Base-by-base conservation (phyloP, 2,888 invertebrate genomes). In the Syrista parreyssii region DNA sequence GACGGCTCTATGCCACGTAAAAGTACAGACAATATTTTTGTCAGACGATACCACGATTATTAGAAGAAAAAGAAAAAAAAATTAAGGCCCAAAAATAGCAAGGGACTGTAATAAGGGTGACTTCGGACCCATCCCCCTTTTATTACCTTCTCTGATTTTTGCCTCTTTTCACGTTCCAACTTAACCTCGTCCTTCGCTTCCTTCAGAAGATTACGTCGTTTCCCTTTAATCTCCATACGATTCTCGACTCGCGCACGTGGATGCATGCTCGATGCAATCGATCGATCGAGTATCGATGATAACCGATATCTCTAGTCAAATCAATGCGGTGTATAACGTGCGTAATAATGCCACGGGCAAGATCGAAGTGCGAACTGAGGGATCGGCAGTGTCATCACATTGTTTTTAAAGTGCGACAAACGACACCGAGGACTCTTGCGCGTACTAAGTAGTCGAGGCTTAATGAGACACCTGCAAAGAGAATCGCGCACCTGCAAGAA, bases 111-210 rank as follows among this genome's bases (percentile, higher is more conserved):
- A 55, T 9, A 23, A 55, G 23, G 23, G 23, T 23, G 40, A 6
- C 12, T 36, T 36, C 36, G 36, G 12, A 30, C 68, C 15, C 68
- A 68, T 23, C 12, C 15, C 72, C 76, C 34, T 4, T 31, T 36
- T 76, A 75, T 84, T 85, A 89, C 89, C 89, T 89, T 89, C 84
- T 85, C 85, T 76, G 84, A 86, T 82, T 87, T 87, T 76, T 83
- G 86, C 82, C 82, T 84, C 73, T 88, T 84, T 83, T 55, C 55
- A 77, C 88, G 86, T 77, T 89, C 89, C 82, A 91, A 83, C 81
- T 85, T 87, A 74, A 90, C 85, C 82, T 90, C 90, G 84, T 90
- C 90, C 85, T 90, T 90, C 79, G 90, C 90, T 79, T 85, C 85
- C 78, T 85, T 86, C 80, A 91, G 81, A 68, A 89, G 86, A 82